Evolutionary conservation across 1,140 invertebrate species (phyloP).

Genomic region (Diachasmimorpha longicaudata): DNA sequence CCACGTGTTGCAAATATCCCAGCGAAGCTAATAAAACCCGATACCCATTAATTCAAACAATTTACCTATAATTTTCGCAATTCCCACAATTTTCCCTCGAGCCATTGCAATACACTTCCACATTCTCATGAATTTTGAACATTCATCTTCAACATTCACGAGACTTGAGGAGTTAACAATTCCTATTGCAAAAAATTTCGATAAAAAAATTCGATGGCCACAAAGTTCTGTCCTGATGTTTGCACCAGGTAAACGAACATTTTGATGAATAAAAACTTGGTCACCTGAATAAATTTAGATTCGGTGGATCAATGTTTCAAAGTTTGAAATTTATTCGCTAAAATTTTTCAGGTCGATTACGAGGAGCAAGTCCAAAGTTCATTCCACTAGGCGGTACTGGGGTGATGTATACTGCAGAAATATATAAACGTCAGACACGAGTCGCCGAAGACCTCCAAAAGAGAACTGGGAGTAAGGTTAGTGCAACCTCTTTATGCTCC

Average conservation of each 20-base stretch:
- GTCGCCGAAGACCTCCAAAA: not conserved
- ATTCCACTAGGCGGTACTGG: not conserved
- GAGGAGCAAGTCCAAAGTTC: not conserved
- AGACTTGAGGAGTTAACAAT: not conserved
- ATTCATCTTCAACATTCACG: not conserved
- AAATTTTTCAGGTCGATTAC: not conserved
- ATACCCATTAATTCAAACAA: not conserved
- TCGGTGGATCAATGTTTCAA: no score
- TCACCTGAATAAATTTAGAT: no score
- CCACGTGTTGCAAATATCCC: not conserved
- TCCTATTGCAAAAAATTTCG: no score
- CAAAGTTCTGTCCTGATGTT: no score
- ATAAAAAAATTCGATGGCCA: no score
- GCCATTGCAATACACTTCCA: not conserved
- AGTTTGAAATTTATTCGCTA: not conserved
- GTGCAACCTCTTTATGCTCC: conserved; percentile 3
- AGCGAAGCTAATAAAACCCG: not conserved
- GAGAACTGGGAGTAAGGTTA: not conserved
- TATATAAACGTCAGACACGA: not conserved
- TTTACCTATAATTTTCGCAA: not conserved
- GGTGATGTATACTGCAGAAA: not conserved
- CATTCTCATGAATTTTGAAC: not conserved
- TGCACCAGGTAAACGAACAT: no score
- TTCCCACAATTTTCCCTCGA: not conserved
- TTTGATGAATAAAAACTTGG: no score